Percentiles rank a stretch among this genome's conserved stretches.
These are phyloP conservation scores for Agrochola lota DNA, from an alignment of 2,888 invertebrate genomes.

Conservation along the genomic window DNA sequence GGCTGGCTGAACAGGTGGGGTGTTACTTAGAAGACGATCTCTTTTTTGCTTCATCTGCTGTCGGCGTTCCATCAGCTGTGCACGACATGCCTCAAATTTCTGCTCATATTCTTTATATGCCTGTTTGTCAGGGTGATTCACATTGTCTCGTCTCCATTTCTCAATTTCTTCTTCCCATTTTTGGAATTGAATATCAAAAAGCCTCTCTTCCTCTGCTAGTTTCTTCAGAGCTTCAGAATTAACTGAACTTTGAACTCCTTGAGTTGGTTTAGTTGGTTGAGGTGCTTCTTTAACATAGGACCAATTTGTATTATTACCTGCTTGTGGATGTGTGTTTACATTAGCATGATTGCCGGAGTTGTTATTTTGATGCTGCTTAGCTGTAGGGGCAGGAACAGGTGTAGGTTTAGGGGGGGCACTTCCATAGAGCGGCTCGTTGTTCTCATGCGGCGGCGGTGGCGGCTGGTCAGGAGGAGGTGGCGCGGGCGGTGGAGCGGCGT, in stretches of 20 bases:
- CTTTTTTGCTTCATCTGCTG: conserved; percentile 94
- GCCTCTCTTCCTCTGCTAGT: conserved; percentile 93
- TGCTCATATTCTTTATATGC: conserved; percentile 96
- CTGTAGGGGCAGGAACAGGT: conserved; percentile 70
- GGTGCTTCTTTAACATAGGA: conserved; percentile 70
- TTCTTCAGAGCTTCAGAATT: conserved; percentile 84
- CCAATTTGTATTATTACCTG: conserved; percentile 80
- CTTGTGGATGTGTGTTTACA: conserved; percentile 64
- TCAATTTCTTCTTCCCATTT: conserved; percentile 98
- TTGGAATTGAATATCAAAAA: conserved; percentile 96
- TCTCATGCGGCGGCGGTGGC: conserved; percentile 83
- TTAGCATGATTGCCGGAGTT: conserved; percentile 65
- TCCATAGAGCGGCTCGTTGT: conserved; percentile 83
- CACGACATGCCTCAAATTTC: conserved; percentile 96
- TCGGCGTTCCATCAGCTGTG: conserved; percentile 94
- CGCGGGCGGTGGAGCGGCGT: conserved; percentile 74
- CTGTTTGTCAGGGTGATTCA: conserved; percentile 97
- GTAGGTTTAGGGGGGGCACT: conserved; percentile 62
- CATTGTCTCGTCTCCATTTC: conserved; percentile 97
- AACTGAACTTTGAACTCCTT: conserved; percentile 61
- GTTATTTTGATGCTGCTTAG: conserved; percentile 59
- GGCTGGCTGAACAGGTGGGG: conserved; percentile 66
- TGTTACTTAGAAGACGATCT: conserved; percentile 74
- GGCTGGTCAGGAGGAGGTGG: conserved; percentile 77
- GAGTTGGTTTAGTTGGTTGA: conserved; percentile 54